Base-by-base conservation (phyloP, 2,888 invertebrate genomes). In the Bembecia ichneumoniformis region DNA sequence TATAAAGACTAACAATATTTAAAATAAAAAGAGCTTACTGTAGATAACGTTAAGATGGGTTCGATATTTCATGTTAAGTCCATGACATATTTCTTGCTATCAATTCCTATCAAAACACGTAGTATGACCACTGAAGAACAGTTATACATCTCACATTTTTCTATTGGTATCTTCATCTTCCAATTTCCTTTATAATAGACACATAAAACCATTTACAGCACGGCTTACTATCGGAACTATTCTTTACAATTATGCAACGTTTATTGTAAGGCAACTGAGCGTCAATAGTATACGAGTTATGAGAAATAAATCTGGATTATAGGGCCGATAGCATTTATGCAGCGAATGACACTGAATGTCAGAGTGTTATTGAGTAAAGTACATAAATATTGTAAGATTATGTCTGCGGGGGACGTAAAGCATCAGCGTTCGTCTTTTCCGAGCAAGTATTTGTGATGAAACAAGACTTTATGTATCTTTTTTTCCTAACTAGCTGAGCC, bases 161-260 rank as follows among this genome's bases (percentile, higher is more conserved):
- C n/a, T 40, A 40, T 40, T 40, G 40, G 40, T 72, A 78, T 77
- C 78, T 78, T 54, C 63, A 77, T 78, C 77, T 74, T 55, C 63
- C 62, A 68, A 76, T 72, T 71, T 67, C 64, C 66, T 66, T 74
- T 62, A 65, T 62, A 67, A 63, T 63, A 66, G 62, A 59, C 56
- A 62, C 64, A 62, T 60, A 64, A 64, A 17, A 45, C 15, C 34
- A 40, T 40, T 40, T 44, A 44, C 44, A 51, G 63, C 67, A 62
- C 63, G 60, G 51, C 52, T 50, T 9, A 28, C 28, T 28, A 28
- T 28, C 28, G 9, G 28, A 9, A 55, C 64, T 64, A 72, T 71
- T 66, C 17, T 72, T 71, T 69, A 56, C 56, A 56, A 64, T 74
- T 73, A 70, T 74, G 69, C 71, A 71, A 74, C 62, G 57, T 46